Conservation (phyloP, 2,113 vertebrate genomes). For the Plecotus auritus region DNA sequence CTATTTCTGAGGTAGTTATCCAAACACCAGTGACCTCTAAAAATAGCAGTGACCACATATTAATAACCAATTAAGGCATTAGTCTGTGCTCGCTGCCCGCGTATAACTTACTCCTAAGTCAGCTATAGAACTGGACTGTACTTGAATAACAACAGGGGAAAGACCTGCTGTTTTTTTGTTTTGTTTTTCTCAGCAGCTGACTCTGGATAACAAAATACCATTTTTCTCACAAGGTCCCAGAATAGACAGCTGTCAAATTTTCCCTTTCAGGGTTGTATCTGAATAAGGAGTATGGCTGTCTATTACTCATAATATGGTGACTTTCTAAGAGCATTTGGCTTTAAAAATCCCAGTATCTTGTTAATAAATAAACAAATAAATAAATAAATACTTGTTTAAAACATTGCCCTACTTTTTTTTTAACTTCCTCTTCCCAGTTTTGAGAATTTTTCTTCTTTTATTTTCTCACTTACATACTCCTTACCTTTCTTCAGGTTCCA, state of each 20-base stretch:
- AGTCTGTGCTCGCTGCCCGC: background rate
- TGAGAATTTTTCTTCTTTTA: background rate
- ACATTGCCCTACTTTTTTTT: background rate
- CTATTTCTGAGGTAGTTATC: constrained; percentile 40
- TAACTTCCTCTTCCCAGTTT: background rate
- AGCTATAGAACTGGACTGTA: background rate
- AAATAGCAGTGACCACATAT: constrained; percentile 38
- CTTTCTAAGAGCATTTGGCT: background rate
- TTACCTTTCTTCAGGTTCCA: background rate
- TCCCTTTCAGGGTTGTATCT: background rate
- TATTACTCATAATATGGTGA: background rate
- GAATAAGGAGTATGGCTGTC: background rate
- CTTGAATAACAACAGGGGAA: constrained; percentile 1
- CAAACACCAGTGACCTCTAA: constrained; percentile 53
- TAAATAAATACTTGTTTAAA: background rate
- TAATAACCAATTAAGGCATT: constrained; percentile 57
- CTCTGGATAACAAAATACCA: background rate
- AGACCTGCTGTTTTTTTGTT: background rate
- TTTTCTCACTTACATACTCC: background rate
- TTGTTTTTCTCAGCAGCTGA: background rate
- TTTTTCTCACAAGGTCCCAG: background rate
- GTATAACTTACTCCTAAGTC: background rate
- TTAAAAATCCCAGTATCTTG: background rate
- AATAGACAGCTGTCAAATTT: background rate
- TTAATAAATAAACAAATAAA: constrained; percentile 7